These are phyloP conservation scores for Murina feae DNA, from an alignment of 2,113 vertebrate genomes.

Conservation along the genomic window DNA sequence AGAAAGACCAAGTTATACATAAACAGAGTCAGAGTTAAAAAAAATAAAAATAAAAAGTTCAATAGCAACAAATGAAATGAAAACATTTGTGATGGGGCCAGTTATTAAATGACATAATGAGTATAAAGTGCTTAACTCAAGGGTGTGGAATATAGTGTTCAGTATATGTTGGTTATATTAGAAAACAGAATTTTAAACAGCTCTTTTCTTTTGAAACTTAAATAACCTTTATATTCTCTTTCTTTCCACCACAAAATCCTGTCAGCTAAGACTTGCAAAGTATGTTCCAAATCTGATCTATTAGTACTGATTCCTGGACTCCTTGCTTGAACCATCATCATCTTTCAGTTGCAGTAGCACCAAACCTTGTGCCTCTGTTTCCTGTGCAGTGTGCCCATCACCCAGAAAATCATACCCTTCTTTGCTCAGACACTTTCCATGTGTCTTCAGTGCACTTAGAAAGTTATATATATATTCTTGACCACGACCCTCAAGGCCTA, in stretches of 20 bases:
- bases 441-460: neutral
- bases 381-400: neutral
- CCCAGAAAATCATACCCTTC: neutral
- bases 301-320: neutral
- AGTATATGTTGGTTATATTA: neutral
- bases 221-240: neutral
- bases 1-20: neutral
- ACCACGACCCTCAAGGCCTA: fast-evolving
- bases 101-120: neutral
- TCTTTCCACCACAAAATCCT: neutral
- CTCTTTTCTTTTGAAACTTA: neutral
- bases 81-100: neutral
- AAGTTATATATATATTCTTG: fast-evolving
- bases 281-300: neutral
- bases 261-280: neutral
- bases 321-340: neutral
- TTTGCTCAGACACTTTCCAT: neutral
- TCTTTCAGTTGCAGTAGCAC: neutral
- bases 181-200: neutral
- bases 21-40: neutral
- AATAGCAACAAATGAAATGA: neutral
- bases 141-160: neutral
- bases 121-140: neutral
- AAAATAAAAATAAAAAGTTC: neutral
- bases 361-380: neutral